phyloP scores from a whole-genome alignment of 2,797 vertebrate genomes.

The Acanthurus tractus region DNA sequence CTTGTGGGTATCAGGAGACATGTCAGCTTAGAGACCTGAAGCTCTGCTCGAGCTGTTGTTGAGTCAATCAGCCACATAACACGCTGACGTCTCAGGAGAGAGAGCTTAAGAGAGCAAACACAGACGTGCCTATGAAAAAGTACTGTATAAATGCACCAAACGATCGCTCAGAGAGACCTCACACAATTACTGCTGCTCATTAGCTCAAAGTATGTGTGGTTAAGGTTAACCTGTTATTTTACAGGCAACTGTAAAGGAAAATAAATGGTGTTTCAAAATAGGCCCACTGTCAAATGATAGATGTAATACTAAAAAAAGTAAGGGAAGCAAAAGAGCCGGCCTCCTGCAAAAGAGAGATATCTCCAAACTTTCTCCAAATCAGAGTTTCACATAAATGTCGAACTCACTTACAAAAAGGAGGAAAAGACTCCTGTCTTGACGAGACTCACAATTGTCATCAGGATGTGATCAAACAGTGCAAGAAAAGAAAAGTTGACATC shows the following conservation, averaged over 20 bases:
- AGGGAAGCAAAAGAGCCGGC: not conserved
- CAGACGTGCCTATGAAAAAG: slow-evolving; percentile 59
- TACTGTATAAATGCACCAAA: slow-evolving; percentile 52
- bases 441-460: not conserved
- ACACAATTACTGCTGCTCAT: slow-evolving; percentile 34
- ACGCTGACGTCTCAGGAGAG: slow-evolving; percentile 70
- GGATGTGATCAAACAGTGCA: not conserved
- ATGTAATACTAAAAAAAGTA: slow-evolving; percentile 8
- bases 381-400: not conserved
- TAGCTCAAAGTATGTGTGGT: slow-evolving; percentile 24
- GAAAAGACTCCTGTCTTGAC: not conserved
- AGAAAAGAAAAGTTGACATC: not conserved
- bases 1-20: slow-evolving; percentile 70
- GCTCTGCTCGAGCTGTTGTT: slow-evolving; percentile 71
- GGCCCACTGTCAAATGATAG: not conserved
- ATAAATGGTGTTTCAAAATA: slow-evolving; percentile 11
- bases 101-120: slow-evolving; percentile 60
- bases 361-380: not conserved
- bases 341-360: slow-evolving; percentile 3
- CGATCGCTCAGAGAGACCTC: slow-evolving; percentile 26
- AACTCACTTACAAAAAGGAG: not conserved
- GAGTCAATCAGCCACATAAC: slow-evolving; percentile 74
- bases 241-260: not conserved
- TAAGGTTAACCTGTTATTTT: slow-evolving; percentile 40
- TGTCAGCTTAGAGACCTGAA: slow-evolving; percentile 63